Conservation (phyloP, 1,140 invertebrate species). For the Spodoptera frugiperda region DNA sequence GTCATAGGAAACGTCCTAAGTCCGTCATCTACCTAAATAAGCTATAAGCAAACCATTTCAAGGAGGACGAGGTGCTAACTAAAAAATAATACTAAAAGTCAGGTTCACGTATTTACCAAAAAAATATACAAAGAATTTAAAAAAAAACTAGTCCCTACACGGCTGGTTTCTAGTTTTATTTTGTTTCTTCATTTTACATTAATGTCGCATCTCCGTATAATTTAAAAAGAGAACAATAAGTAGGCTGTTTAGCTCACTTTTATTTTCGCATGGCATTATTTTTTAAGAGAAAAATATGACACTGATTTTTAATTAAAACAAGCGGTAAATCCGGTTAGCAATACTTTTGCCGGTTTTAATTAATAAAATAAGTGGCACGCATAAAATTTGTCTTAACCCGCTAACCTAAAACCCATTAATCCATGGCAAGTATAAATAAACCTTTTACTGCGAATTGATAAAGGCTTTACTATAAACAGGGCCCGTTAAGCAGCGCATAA, state of each 20-base stretch:
- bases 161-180: neutral
- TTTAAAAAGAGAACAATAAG: too few relatives aligned
- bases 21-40: conserved; percentile 18
- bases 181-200: neutral
- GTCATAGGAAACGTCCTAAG: conserved; percentile 4
- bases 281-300: too few relatives aligned
- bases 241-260: too few relatives aligned
- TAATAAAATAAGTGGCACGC: conserved; percentile 3
- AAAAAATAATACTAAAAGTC: conserved; percentile 25
- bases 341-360: neutral
- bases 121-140: neutral
- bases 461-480: conserved; percentile 42
- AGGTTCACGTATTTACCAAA: neutral
- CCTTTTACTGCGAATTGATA: conserved; percentile 32
- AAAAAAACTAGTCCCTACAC: neutral
- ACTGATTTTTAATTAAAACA: neutral
- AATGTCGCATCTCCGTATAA: too few relatives aligned
- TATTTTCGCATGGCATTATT: too few relatives aligned
- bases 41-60: conserved; percentile 16
- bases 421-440: conserved; percentile 6
- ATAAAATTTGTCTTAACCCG: neutral
- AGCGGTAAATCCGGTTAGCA: neutral
- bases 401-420: conserved; percentile 22
- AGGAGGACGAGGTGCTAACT: conserved; percentile 34
- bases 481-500: conserved; percentile 56